Conservation (phyloP, 2,113 vertebrate species). For the Struthidea cinerea region DNA sequence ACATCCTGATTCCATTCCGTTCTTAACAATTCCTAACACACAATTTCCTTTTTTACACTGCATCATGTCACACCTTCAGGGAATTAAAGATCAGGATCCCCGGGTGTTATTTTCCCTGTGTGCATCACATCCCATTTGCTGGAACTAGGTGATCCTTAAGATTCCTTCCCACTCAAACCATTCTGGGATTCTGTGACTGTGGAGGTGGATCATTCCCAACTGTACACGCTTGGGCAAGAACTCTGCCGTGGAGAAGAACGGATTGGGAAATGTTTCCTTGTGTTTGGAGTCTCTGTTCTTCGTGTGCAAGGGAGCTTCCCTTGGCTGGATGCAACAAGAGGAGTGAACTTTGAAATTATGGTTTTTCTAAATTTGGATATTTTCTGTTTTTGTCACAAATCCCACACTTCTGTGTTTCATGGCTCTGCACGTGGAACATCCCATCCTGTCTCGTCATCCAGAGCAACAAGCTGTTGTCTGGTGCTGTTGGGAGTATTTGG, state of each 20-base stretch:
- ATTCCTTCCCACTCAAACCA: neutral
- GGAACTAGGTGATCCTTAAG: neutral
- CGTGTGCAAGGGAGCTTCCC: neutral
- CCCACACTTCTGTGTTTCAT: neutral
- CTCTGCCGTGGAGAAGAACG: neutral
- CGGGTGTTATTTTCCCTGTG: accelerated
- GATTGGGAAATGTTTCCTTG: neutral
- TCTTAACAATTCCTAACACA: neutral
- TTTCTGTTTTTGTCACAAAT: neutral
- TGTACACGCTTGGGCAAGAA: neutral
- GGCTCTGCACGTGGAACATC: neutral
- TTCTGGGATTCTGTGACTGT: neutral
- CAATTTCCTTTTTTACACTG: neutral
- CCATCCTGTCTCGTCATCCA: no score
- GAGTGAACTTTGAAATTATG: neutral
- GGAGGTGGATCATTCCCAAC: neutral
- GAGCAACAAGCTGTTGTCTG: neutral
- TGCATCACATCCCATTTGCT: accelerated
- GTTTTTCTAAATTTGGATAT: neutral
- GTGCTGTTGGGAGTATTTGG: neutral
- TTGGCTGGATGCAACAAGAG: neutral
- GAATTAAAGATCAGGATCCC: neutral
- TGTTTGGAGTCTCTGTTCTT: neutral
- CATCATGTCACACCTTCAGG: neutral
- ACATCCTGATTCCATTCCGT: neutral